Evolutionary conservation across 2,113 vertebrate genomes (phyloP), one percentile per base, ranked within the genome.

Genomic region (Arothron firmamentum): DNA sequence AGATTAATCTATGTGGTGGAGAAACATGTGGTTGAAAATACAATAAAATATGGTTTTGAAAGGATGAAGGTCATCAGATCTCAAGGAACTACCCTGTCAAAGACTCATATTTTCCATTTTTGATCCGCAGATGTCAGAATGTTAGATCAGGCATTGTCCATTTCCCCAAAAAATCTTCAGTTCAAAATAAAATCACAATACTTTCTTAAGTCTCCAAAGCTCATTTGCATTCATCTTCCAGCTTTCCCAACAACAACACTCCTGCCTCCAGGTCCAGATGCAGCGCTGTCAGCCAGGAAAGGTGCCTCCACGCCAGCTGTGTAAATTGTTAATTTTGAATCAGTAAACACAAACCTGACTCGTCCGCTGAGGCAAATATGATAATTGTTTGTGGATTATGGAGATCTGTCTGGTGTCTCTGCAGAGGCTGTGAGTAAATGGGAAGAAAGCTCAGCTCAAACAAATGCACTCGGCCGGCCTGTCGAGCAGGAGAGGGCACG

Each of bases 341-440:
- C 74, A 65, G 86, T 84, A 85, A 89, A 89, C 86, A 87, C 80
- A 85, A 85, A 82, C 67, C 77, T 65, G 80, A 87, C 78, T 83
- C 31, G 67, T 88, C 85, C 75, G 51, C 77, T 68, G 75, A 88
- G 84, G 82, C 87, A 89, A 89, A 89, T 88, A 87, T 87, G 86
- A 87, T 86, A 86, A 87, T 86, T 89, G 85, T 89, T 89, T 89
- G 86, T 74, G 84, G 88, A 89, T 89, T 89, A 89, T 78, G 64
- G 82, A 82, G 86, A 88, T 87, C 77, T 80, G 84, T 81, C 73
- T 72, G 81, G 81, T 75, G 72, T 83, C 80, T 82, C 69, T 68
- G 71, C 73, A 8, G 78, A 86, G 85, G 79, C 82, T 87, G 83
- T 85, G 88, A 88, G 85, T 86, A 87, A 88, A 89, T 78, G 72